Evolutionary conservation across 2,113 vertebrate genomes (phyloP).

Genomic region (Eulemur macaco): DNA sequence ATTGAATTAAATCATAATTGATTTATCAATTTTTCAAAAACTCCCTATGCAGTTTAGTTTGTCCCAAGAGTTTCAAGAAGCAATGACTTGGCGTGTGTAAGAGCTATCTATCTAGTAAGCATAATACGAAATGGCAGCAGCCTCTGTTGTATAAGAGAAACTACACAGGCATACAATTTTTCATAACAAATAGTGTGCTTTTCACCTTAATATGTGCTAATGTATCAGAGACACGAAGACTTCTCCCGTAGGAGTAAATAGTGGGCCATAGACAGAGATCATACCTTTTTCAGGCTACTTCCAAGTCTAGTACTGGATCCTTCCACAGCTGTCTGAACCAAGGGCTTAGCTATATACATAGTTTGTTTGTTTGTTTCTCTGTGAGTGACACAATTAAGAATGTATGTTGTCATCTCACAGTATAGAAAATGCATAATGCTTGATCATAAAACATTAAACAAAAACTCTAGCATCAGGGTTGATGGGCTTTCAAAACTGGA

Average conservation of each 20-base stretch:
- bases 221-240: not conserved
- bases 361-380: not conserved
- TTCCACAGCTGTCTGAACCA: not conserved
- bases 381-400: not conserved
- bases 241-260: not conserved
- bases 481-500: too few species aligned
- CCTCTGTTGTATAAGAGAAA: not conserved
- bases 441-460: not conserved
- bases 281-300: not conserved
- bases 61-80: not conserved
- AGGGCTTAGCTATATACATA: not conserved
- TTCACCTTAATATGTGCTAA: not conserved
- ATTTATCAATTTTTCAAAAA: not conserved
- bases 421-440: not conserved
- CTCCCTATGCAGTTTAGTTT: not conserved
- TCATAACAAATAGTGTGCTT: not conserved
- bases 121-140: not conserved
- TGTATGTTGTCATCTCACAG: not conserved
- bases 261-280: not conserved
- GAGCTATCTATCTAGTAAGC: not conserved
- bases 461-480: not conserved
- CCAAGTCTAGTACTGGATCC: not conserved
- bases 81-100: not conserved
- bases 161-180: not conserved
- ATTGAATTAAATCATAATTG: not conserved